phyloP scores from a whole-genome alignment of 2,797 vertebrate species.

The Chrysocyon brachyurus region DNA sequence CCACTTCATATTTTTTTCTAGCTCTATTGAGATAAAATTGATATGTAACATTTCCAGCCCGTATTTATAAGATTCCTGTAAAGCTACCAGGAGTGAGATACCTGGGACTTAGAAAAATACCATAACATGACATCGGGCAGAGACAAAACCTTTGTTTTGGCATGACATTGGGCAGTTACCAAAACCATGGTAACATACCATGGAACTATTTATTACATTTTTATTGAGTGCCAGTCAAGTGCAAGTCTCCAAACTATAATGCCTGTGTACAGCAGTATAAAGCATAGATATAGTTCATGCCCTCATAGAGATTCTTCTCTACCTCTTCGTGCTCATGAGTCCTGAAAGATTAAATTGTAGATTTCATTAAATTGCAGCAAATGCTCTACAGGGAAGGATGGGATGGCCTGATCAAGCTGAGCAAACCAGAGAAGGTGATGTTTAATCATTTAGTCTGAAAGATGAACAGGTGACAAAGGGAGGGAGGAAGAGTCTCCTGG shows the following conservation, averaged over 20 bases:
- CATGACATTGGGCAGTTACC: background rate
- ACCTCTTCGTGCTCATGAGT: background rate
- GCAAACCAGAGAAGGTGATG: background rate
- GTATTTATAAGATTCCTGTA: background rate
- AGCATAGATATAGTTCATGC: background rate
- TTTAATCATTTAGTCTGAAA: background rate
- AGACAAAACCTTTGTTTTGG: too few species aligned
- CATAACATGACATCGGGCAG: background rate
- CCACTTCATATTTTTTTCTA: background rate
- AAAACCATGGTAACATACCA: background rate
- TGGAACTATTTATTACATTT: background rate
- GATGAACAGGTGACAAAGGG: background rate
- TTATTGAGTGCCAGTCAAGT: background rate
- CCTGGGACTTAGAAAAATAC: background rate
- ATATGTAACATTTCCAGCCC: background rate
- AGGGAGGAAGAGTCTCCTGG: background rate
- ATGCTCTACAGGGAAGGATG: background rate
- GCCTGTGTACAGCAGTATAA: background rate
- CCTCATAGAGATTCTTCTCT: background rate
- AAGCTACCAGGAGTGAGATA: background rate
- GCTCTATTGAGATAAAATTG: background rate
- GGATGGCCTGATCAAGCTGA: background rate
- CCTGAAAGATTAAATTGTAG: background rate
- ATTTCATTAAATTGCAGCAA: background rate
- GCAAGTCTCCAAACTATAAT: background rate